Conservation (phyloP, 2,888 invertebrate species). For the Leucania comma region DNA sequence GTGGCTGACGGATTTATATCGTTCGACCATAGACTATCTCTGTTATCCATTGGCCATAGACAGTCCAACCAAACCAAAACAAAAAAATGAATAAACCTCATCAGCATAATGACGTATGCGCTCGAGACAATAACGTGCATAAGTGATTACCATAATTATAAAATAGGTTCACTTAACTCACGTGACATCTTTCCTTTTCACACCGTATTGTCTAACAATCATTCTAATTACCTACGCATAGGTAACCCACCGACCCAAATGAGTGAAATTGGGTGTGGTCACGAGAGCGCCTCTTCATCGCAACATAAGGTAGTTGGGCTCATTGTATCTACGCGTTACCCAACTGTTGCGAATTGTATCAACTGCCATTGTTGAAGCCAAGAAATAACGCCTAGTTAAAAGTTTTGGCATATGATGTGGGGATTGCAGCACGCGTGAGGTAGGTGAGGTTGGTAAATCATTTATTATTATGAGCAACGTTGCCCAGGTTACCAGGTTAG, state of each 20-base stretch:
- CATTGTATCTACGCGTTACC: conserved; percentile 52
- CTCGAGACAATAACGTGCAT: too few relatives aligned
- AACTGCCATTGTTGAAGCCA: conserved; percentile 50
- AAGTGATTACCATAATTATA: too few relatives aligned
- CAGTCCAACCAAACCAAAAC: too few relatives aligned
- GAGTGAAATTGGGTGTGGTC: conserved; percentile 60
- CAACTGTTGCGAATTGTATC: conserved; percentile 55
- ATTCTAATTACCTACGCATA: conserved; percentile 38
- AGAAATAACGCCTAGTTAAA: conserved; percentile 47
- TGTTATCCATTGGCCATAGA: too few relatives aligned
- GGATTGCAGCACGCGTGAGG: conserved; percentile 33
- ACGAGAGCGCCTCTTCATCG: conserved; percentile 26
- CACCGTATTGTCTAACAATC: conserved; percentile 19
- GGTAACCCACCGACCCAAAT: conserved; percentile 38
- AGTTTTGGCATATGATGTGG: conserved; percentile 59
- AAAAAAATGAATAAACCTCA: too few relatives aligned
- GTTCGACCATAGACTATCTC: too few relatives aligned
- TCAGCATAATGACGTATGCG: too few relatives aligned
- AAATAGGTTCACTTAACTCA: background rate
- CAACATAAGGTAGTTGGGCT: conserved; percentile 29
- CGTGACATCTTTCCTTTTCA: background rate
- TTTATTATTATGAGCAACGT: background rate
- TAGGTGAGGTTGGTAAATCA: conserved; percentile 14
- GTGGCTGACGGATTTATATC: too few relatives aligned
- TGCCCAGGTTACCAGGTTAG: background rate